Conservation (phyloP, 1,140 invertebrate species). For the Piezodorus guildinii region DNA sequence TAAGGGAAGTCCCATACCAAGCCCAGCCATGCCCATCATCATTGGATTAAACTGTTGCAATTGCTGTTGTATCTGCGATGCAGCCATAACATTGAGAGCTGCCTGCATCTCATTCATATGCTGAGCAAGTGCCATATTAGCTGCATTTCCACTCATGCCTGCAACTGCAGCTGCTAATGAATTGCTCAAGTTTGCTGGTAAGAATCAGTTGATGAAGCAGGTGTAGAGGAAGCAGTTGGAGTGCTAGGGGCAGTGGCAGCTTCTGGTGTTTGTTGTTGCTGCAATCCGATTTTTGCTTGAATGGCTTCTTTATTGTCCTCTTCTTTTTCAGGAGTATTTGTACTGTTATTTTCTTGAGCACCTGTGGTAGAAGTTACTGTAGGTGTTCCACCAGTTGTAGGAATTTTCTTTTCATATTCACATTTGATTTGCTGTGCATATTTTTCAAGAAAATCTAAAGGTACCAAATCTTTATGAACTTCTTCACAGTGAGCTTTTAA, state of each 20-base stretch:
- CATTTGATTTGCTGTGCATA: slow-evolving; percentile 82
- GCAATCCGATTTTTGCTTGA: slow-evolving; percentile 33
- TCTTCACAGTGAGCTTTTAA: slow-evolving; percentile 92
- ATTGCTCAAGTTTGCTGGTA: slow-evolving; percentile 38
- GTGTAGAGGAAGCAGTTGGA: slow-evolving; percentile 44
- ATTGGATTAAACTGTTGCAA: slow-evolving; percentile 66
- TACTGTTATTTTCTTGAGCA: slow-evolving; percentile 31
- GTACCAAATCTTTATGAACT: slow-evolving; percentile 82
- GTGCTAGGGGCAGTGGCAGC: slow-evolving; percentile 48
- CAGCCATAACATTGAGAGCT: slow-evolving; percentile 69
- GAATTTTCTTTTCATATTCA: slow-evolving; percentile 70
- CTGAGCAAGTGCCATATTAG: slow-evolving; percentile 49
- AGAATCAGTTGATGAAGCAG: slow-evolving; percentile 48
- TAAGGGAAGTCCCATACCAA: slow-evolving; percentile 62
- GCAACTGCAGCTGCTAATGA: slow-evolving; percentile 31
- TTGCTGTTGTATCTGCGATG: slow-evolving; percentile 69
- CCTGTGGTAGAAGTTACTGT: slow-evolving; percentile 23
- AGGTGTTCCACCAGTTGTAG: slow-evolving; percentile 43
- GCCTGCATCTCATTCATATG: slow-evolving; percentile 77
- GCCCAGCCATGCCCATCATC: slow-evolving; percentile 54
- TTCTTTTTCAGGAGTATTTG: slow-evolving; percentile 40
- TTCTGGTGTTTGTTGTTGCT: slow-evolving; percentile 35
- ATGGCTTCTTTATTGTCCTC: slow-evolving; percentile 40
- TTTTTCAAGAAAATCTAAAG: slow-evolving; percentile 76
- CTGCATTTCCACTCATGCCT: slow-evolving; percentile 17